These are phyloP conservation scores for Drosophila imparisetae DNA, from an alignment of 2,888 invertebrate species.

Conservation along the genomic window DNA sequence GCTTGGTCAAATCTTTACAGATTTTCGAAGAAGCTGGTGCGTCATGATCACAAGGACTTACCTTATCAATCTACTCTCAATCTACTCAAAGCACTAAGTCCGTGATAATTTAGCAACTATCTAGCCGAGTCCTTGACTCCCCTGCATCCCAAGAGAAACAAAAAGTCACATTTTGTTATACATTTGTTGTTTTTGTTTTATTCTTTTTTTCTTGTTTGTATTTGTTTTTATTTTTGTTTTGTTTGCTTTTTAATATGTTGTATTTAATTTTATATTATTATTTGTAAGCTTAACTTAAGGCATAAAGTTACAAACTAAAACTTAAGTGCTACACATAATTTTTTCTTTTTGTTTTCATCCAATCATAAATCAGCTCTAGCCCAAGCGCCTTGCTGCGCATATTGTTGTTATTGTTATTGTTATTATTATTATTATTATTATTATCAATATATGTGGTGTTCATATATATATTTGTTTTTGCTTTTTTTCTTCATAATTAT, in stretches of 20 bases:
- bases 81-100: not conserved
- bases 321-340: slow-evolving; percentile 70
- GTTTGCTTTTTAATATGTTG: slow-evolving; percentile 72
- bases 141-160: not conserved
- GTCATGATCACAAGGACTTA: not conserved
- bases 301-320: slow-evolving; percentile 83
- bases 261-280: slow-evolving; percentile 74
- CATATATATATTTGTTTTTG: slow-evolving; percentile 8
- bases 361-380: slow-evolving; percentile 64
- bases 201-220: slow-evolving; percentile 54
- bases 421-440: slow-evolving; percentile 33
- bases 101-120: not conserved
- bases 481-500: slow-evolving; percentile 13
- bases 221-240: slow-evolving; percentile 58
- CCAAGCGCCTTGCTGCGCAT: slow-evolving; percentile 39
- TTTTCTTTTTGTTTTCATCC: slow-evolving; percentile 36
- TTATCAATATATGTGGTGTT: slow-evolving; percentile 18
- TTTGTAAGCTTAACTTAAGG: slow-evolving; percentile 83
- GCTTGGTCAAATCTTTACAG: too few species aligned
- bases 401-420: slow-evolving; percentile 36
- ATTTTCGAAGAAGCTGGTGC: not conserved
- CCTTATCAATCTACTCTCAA: not conserved
- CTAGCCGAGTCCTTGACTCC: not conserved
- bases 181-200: slow-evolving; percentile 59
- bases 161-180: slow-evolving; percentile 59